phyloP scores from a whole-genome alignment of 1,140 invertebrate genomes.

The Apis laboriosa region DNA sequence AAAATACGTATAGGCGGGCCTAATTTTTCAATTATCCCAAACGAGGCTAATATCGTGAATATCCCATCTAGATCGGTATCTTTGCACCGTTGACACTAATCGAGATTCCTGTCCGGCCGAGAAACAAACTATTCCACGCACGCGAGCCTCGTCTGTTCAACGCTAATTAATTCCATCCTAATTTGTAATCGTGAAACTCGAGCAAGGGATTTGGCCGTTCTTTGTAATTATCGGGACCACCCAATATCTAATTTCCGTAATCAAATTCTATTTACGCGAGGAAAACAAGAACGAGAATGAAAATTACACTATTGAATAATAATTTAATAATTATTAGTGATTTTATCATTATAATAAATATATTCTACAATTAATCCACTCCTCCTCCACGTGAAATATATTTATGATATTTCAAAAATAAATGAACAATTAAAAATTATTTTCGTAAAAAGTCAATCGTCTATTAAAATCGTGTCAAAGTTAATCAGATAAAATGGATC shows the following conservation, averaged over 20 bases:
- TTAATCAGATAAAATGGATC: too few relatives aligned
- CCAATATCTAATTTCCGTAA: constrained; percentile 22
- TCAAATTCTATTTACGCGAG: neutral
- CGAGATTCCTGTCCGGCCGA: too few relatives aligned
- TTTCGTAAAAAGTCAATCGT: too few relatives aligned
- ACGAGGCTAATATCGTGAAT: neutral
- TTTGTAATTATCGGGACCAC: neutral
- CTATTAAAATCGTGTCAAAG: too few relatives aligned
- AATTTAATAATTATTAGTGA: too few relatives aligned
- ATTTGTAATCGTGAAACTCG: constrained; percentile 25
- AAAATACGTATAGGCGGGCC: neutral
- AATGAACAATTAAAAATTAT: too few relatives aligned
- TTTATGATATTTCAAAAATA: too few relatives aligned
- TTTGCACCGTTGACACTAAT: neutral
- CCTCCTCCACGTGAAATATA: too few relatives aligned
- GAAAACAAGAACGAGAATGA: neutral
- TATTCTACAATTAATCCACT: too few relatives aligned
- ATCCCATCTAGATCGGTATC: neutral
- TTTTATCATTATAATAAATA: too few relatives aligned
- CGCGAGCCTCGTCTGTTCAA: constrained; percentile 1
- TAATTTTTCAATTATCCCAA: neutral
- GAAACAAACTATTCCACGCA: constrained; percentile 1
- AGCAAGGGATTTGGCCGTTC: neutral
- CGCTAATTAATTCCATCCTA: constrained; percentile 19
- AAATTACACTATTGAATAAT: too few relatives aligned